Percentiles rank a stretch among this genome's conserved stretches.
These are phyloP conservation scores for Isoperla grammatica DNA, from an alignment of 2,888 invertebrate genomes.

Conservation along the genomic window DNA sequence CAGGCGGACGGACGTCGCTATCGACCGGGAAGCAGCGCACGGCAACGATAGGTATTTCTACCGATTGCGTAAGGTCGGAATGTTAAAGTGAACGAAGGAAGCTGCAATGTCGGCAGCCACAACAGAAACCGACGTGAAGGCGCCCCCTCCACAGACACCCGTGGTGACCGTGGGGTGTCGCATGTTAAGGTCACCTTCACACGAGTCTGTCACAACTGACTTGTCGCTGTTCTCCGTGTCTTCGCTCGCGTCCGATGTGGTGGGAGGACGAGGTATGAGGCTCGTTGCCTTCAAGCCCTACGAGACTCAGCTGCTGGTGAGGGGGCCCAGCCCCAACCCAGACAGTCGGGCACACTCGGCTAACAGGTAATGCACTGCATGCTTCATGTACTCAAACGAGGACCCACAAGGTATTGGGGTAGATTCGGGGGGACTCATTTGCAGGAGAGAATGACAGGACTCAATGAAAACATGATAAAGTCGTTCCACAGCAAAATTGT, in stretches of 20 bases:
- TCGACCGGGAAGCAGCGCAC: no score
- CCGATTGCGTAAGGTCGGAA: not conserved
- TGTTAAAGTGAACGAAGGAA: not conserved
- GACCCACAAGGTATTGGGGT: not conserved
- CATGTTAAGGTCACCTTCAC: conserved; percentile 70
- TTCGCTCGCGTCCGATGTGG: conserved; percentile 55
- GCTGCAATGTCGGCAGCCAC: not conserved
- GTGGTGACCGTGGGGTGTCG: conserved; percentile 53
- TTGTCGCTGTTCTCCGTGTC: conserved; percentile 72
- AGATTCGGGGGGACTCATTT: not conserved
- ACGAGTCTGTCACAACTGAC: conserved; percentile 79
- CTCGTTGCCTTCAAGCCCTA: conserved; percentile 50
- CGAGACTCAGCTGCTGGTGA: conserved; percentile 42
- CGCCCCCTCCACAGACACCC: conserved; percentile 42
- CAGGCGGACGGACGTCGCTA: no score
- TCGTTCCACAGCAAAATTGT: no score
- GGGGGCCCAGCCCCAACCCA: conserved; percentile 36
- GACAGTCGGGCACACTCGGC: conserved; percentile 26
- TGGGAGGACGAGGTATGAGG: conserved; percentile 37
- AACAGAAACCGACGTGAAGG: not conserved
- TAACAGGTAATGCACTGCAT: conserved; percentile 23
- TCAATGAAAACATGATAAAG: no score
- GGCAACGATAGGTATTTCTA: no score
- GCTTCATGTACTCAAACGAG: no score
- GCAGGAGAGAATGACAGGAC: conserved; percentile 23